Evolutionary conservation across 2,888 invertebrate species (phyloP).

Genomic region (Aporophyla lueneburgensis): DNA sequence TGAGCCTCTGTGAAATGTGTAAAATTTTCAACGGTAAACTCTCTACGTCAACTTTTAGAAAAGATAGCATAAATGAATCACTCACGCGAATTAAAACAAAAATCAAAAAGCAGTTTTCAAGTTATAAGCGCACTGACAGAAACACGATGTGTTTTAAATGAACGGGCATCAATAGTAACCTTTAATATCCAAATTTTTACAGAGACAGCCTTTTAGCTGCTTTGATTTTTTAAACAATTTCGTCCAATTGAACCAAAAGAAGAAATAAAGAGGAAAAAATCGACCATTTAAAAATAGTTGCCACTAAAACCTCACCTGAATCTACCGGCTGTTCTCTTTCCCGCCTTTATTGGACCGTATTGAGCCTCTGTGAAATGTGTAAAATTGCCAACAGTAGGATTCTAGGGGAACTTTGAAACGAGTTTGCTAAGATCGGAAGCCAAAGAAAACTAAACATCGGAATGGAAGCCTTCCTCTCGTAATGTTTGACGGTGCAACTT

Average conservation of each 20-base stretch:
- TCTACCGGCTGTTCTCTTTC: slow-evolving; percentile 69
- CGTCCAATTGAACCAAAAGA: neutral
- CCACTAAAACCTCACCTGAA: slow-evolving; percentile 54
- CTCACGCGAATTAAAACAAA: neutral
- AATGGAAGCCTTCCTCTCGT: slow-evolving; percentile 62
- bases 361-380: slow-evolving; percentile 82
- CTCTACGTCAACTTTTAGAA: slow-evolving; percentile 77
- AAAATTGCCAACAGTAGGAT: slow-evolving; percentile 82
- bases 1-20: slow-evolving; percentile 82
- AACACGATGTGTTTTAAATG: neutral
- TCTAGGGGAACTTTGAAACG: slow-evolving; percentile 77
- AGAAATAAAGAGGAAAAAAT: neutral
- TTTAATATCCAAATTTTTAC: neutral
- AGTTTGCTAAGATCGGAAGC: slow-evolving; percentile 74
- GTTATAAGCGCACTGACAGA: neutral
- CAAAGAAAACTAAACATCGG: slow-evolving; percentile 76
- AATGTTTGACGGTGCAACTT: slow-evolving; percentile 65
- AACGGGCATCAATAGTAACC: neutral
- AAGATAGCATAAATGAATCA: slow-evolving; percentile 27
- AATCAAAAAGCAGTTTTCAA: neutral
- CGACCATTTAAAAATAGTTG: slow-evolving; percentile 47
- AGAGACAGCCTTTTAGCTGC: neutral
- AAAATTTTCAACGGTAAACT: slow-evolving; percentile 81
- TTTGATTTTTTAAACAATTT: neutral
- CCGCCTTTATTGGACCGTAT: slow-evolving; percentile 80